These are phyloP conservation scores for Lathamus discolor DNA, from an alignment of 2,113 vertebrate genomes.

Conservation along the genomic window DNA sequence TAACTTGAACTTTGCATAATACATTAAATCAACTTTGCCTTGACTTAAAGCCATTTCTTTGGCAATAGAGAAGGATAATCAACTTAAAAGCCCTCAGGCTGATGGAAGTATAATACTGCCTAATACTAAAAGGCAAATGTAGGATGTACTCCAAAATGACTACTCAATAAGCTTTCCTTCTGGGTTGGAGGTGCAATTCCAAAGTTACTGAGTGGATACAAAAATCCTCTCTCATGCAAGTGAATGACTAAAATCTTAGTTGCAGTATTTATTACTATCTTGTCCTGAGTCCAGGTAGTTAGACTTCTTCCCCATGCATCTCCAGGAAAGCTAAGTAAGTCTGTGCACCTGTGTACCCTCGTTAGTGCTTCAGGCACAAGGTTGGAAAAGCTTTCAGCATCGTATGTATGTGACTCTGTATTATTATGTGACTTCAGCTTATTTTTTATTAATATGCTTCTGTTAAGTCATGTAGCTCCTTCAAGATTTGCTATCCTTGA, in stretches of 20 bases:
- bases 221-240: not conserved
- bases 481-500: not conserved
- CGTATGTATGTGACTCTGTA: not conserved
- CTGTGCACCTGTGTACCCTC: not conserved
- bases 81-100: not conserved
- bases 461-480: not conserved
- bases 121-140: not conserved
- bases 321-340: not conserved
- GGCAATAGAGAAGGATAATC: not conserved
- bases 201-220: not conserved
- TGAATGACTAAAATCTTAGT: not conserved
- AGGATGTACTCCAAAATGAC: not conserved
- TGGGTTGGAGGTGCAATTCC: not conserved
- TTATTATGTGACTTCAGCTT: not conserved
- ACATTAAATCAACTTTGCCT: conserved; percentile 1
- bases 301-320: not conserved
- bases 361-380: not conserved
- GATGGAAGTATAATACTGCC: not conserved
- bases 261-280: not conserved
- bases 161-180: not conserved
- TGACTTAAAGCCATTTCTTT: not conserved
- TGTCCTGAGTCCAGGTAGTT: not conserved
- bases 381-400: not conserved
- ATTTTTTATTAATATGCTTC: not conserved
- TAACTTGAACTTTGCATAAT: not conserved